A percentile compares a stretch with the other conserved stretches of the same genome.
These are phyloP conservation scores for Petrocephalus sullivani DNA, from an alignment of 2,797 vertebrate genomes.

Conservation along the genomic window DNA sequence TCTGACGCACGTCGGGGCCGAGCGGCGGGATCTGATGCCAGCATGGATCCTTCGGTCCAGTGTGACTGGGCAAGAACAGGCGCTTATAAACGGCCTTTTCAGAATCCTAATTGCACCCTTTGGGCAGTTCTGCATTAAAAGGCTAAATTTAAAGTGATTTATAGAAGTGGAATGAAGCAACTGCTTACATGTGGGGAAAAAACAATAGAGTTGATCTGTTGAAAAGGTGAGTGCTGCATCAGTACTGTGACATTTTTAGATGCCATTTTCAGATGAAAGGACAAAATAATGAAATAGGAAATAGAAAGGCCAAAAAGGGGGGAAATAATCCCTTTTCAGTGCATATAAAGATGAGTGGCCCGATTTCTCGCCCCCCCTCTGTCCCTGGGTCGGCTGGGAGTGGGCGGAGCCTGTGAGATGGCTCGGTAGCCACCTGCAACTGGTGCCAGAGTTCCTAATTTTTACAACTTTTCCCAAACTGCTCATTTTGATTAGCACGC, in stretches of 20 bases:
- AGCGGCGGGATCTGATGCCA: background rate
- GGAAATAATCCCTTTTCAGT: background rate
- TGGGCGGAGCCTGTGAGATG: too few species aligned
- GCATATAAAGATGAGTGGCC: background rate
- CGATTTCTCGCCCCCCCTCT: background rate
- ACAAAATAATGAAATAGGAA: slow-evolving; percentile 5
- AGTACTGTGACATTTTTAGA: slow-evolving; percentile 9
- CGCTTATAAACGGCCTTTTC: background rate
- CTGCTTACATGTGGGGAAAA: background rate
- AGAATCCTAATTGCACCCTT: background rate
- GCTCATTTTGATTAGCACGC: too few species aligned
- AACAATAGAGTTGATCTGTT: background rate
- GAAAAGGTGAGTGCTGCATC: background rate
- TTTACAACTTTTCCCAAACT: too few species aligned
- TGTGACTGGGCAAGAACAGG: background rate
- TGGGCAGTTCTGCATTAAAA: background rate
- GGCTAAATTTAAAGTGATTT: background rate
- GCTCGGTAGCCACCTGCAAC: too few species aligned
- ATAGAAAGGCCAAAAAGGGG: background rate
- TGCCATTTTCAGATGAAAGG: slow-evolving; percentile 8
- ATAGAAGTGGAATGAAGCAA: background rate
- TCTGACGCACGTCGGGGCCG: background rate
- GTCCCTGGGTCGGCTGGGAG: too few species aligned
- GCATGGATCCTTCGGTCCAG: background rate
- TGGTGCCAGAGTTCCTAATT: too few species aligned